Evolutionary conservation across 2,797 vertebrate genomes (phyloP).

Genomic region (Chrosomus eos): DNA sequence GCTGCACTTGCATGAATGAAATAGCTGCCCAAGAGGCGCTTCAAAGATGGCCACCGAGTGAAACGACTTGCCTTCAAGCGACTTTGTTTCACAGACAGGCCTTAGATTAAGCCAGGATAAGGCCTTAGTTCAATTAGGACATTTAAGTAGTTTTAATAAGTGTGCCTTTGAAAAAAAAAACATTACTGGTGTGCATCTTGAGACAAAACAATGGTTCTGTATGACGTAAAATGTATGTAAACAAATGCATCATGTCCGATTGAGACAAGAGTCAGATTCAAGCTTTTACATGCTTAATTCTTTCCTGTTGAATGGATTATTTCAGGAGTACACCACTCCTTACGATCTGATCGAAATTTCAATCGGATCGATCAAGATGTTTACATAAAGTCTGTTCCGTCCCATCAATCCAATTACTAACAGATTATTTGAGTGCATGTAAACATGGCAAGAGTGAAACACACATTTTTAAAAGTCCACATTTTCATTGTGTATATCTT

Average conservation of each 20-base stretch:
- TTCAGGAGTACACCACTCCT: not conserved
- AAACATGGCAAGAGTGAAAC: not conserved
- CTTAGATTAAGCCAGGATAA: no score
- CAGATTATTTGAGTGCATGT: not conserved
- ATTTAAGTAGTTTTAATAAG: no score
- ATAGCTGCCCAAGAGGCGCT: no score
- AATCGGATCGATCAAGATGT: not conserved
- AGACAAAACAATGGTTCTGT: not conserved
- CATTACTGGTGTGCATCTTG: no score
- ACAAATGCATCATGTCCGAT: not conserved
- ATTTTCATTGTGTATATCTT: not conserved
- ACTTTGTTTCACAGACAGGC: no score
- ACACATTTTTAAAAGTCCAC: not conserved
- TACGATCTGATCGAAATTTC: not conserved
- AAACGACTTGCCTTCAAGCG: no score
- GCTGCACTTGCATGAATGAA: no score
- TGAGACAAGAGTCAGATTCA: no score
- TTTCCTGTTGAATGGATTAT: not conserved
- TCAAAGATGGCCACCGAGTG: no score
- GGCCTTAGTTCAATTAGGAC: no score
- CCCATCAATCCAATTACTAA: not conserved
- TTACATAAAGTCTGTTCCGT: not conserved
- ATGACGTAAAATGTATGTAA: not conserved
- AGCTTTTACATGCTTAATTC: no score
- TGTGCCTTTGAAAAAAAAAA: no score